Base-by-base conservation (phyloP, 2,888 invertebrate species). In the Eristalinus sepulchralis region DNA sequence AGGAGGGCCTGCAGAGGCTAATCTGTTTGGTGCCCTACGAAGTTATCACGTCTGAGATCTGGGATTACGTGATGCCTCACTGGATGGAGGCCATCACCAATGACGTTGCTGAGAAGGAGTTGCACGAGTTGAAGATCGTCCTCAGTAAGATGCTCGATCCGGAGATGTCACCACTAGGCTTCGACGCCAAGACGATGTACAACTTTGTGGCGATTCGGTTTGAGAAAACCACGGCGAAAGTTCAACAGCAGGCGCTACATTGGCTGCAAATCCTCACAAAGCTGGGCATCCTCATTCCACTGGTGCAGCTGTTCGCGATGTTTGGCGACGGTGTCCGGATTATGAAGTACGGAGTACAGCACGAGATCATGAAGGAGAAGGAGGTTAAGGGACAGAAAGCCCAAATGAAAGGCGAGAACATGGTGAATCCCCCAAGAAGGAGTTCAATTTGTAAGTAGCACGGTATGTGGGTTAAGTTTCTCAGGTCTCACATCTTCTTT, bases 61-160 rank as follows among this genome's bases (percentile, higher is more conserved):
- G 99, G 99, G 97, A 98, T 91, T 96, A 96, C 91, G 98, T 99
- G 24, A 99, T 99, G 98, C 99, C 99, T 0, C 97, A 97, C 90
- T 99, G 99, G 99, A 96, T 99, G 96, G 98, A 99, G 92, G 98
- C 98, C 0, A 97, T 99, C 88, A 97, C 97, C 68, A 96, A 96
- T 84, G 97, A 98, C 91, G 97, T 98, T 0, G 97, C 97, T 0
- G 97, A 97, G 91, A 96, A 97, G 91, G 98, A 98, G 90, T 93
- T 97, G 59, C 93, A 94, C 66, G 97, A 98, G 90, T 92, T 98
- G 17, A 96, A 97, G 92, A 96, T 97, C 87, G 95, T 97, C 36
- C 93, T 93, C 89, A 98, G 97, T 90, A 99, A 99, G 95, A 97
- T 99, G 83, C 94, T 99, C 90, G 99, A 99, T 93, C 97, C 98